Base-by-base conservation (phyloP, 2,888 invertebrate species). In the Nomada ruficornis region DNA sequence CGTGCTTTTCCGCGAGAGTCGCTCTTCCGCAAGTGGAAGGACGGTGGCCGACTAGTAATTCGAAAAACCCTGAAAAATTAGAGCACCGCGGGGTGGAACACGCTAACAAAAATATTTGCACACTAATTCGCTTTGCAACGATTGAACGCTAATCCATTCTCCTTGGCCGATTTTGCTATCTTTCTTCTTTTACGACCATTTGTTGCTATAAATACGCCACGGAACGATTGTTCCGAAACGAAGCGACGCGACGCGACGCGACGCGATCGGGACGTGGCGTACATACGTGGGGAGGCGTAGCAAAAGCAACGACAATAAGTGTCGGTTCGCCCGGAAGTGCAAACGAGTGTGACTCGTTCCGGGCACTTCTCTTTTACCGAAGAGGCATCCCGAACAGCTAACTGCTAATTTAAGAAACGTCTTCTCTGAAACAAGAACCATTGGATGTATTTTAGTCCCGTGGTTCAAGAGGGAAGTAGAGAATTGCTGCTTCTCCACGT, bases 321-420 rank as follows among this genome's bases (percentile, higher is more conserved):
- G 57, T 52, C 52, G 57, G n/a, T 44, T 7, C 65, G 57, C 64
- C 86, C 86, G 86, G 86, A 86, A 86, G 86, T 77, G 55, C 73
- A 29, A 59, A 54, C n/a, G 52, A 77, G 60, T 10, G 60, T 57
- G 74, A 68, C 74, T 55, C 70, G 44, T 77, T 70, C 64, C 55
- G 73, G 44, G 60, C 55, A 9, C 62, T 52, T 68, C 75, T 63
- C 29, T 62, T 73, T 72, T 18, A 13, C 44, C 54, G 59, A 47
- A 72, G 65, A 26, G 72, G 62, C 65, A 71, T 77, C 71, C 76
- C 72, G 75, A 36, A 42, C 50, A n/a, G 62, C 54, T 59, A 44
- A 76, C 26, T 64, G 84, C 67, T 86, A 86, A 84, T 87, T 87
- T 83, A 86, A 87, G 85, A 81, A 74, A 63, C 83, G 79, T 87